Conservation (phyloP, 2,113 vertebrate genomes). For the Danionella cerebrum region DNA sequence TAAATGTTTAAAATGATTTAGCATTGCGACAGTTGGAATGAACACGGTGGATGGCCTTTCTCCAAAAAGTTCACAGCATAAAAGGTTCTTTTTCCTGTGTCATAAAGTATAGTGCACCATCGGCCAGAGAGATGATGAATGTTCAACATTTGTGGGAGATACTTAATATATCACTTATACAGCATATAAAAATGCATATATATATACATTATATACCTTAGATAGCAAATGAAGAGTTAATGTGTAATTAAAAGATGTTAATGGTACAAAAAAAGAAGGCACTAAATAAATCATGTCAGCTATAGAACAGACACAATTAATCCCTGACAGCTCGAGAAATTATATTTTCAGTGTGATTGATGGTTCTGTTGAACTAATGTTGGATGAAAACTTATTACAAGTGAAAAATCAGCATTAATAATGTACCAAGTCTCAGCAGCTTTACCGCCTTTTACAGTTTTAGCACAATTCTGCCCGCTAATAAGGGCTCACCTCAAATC, state of each 20-base stretch:
- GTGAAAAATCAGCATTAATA: slow-evolving; percentile 41
- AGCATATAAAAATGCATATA: slow-evolving; percentile 8
- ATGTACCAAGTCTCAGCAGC: slow-evolving; percentile 36
- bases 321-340: slow-evolving; percentile 42
- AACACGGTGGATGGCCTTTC: not conserved
- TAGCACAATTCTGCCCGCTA: not conserved
- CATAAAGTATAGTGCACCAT: not conserved
- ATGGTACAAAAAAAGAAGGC: slow-evolving; percentile 36
- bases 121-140: not conserved
- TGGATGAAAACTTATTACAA: slow-evolving; percentile 44
- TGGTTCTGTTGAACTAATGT: slow-evolving; percentile 36
- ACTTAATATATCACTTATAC: slow-evolving; percentile 12
- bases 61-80: not conserved
- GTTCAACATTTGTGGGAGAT: not conserved
- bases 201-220: slow-evolving; percentile 27
- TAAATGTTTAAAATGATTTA: too few relatives aligned
- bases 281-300: slow-evolving; percentile 45
- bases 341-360: slow-evolving; percentile 42
- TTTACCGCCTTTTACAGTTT: slow-evolving; percentile 20
- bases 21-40: not conserved
- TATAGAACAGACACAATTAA: slow-evolving; percentile 43
- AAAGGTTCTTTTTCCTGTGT: not conserved
- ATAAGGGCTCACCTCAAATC: slow-evolving; percentile 15
- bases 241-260: slow-evolving; percentile 45
- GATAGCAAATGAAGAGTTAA: slow-evolving; percentile 36